Evolutionary conservation across 2,113 vertebrate genomes (phyloP).

Genomic region (Myodes glareolus): DNA sequence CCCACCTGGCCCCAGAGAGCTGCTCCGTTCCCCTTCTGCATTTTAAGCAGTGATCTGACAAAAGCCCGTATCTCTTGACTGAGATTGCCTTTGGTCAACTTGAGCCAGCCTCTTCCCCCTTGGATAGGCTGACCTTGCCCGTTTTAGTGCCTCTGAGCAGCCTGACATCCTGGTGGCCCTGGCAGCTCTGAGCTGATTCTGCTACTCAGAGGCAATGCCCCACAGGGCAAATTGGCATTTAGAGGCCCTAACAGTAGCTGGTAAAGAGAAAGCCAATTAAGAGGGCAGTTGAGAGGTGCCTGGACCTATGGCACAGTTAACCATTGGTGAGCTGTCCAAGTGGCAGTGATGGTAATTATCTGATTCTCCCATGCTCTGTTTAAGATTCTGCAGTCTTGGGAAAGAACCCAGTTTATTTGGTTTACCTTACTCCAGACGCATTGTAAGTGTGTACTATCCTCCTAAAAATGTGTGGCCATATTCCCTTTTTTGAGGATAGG

Average conservation of each 20-base stretch:
- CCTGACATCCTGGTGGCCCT: not conserved
- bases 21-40: constrained; percentile 56
- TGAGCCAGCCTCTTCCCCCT: not conserved
- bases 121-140: constrained; percentile 7
- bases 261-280: constrained; percentile 50
- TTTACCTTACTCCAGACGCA: not conserved
- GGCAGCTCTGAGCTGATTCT: constrained; percentile 32
- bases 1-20: constrained; percentile 59
- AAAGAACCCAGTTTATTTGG: not conserved
- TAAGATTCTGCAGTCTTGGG: not conserved
- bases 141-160: not conserved
- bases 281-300: constrained; percentile 16
- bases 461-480: not conserved
- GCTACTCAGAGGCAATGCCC: constrained; percentile 6
- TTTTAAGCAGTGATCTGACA: constrained; percentile 62
- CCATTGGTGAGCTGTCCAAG: not conserved
- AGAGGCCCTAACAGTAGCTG: constrained; percentile 34
- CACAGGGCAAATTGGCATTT: constrained; percentile 11
- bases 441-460: not conserved
- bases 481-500: not conserved
- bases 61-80: constrained; percentile 52
- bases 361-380: not conserved
- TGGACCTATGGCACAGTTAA: not conserved
- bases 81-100: constrained; percentile 1
- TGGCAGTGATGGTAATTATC: not conserved